phyloP scores from a whole-genome alignment of 2,888 invertebrate genomes.

The Eupithecia dodoneata region DNA sequence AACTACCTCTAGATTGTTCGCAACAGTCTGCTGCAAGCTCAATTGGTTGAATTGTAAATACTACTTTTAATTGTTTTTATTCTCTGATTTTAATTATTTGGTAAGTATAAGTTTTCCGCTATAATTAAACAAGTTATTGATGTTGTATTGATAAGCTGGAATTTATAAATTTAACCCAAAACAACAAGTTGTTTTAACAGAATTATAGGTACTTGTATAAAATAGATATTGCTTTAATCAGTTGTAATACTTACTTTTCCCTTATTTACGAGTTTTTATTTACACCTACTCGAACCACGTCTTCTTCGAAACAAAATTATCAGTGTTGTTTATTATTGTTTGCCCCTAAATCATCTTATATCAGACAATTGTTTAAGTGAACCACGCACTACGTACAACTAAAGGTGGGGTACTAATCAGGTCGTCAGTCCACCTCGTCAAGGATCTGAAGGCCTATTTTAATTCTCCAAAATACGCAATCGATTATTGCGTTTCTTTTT shows the following conservation, averaged over 20 bases:
- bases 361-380: too few species aligned
- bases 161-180: background rate
- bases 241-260: background rate
- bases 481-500: too few species aligned
- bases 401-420: too few species aligned
- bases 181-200: conserved; percentile 3
- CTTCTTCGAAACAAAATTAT: too few species aligned
- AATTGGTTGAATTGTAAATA: background rate
- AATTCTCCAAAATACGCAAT: too few species aligned
- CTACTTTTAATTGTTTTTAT: background rate
- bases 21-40: background rate
- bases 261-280: background rate
- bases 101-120: background rate
- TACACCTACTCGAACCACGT: background rate
- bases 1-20: background rate
- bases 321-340: too few species aligned
- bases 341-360: too few species aligned
- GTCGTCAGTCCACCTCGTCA: too few species aligned
- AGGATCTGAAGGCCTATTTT: too few species aligned
- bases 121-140: background rate
- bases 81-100: background rate
- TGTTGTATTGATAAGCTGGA: background rate
- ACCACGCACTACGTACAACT: too few species aligned
- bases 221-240: background rate
- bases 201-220: background rate